Conservation (phyloP, 2,797 vertebrate species). For the Microhierax caerulescens region DNA sequence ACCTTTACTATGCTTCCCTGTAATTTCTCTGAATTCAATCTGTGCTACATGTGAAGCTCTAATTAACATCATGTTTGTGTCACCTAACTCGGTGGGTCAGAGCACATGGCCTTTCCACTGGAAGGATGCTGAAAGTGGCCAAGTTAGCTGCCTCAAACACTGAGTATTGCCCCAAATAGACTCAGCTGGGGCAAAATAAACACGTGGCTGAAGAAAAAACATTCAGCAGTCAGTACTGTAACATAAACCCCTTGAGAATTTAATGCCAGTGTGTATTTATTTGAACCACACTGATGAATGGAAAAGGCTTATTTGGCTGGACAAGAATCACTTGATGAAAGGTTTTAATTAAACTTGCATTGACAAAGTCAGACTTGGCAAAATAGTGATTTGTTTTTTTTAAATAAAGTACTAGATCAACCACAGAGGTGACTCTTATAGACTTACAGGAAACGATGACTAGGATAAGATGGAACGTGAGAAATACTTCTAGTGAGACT, state of each 20-base stretch:
- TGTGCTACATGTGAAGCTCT: background rate
- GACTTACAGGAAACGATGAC: background rate
- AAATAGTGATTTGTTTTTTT: background rate
- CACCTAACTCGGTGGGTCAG: background rate
- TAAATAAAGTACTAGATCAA: accelerated
- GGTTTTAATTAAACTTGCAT: background rate
- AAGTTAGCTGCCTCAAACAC: background rate
- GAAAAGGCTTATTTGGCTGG: background rate
- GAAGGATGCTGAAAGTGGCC: background rate
- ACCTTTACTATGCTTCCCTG: accelerated
- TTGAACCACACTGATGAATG: background rate
- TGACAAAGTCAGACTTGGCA: background rate
- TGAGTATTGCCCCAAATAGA: background rate
- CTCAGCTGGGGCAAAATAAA: background rate
- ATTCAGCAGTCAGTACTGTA: background rate
- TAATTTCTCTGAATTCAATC: background rate
- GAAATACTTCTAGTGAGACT: background rate
- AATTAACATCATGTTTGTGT: background rate
- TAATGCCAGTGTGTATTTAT: background rate
- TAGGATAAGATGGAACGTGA: background rate
- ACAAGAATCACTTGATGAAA: background rate
- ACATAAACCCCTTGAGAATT: background rate
- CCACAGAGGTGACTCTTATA: background rate
- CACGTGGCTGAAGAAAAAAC: background rate
- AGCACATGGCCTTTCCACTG: background rate